Evolutionary conservation across 2,888 invertebrate species (phyloP), one percentile per base, ranked within the genome.

Genomic region (Tillus elongatus): DNA sequence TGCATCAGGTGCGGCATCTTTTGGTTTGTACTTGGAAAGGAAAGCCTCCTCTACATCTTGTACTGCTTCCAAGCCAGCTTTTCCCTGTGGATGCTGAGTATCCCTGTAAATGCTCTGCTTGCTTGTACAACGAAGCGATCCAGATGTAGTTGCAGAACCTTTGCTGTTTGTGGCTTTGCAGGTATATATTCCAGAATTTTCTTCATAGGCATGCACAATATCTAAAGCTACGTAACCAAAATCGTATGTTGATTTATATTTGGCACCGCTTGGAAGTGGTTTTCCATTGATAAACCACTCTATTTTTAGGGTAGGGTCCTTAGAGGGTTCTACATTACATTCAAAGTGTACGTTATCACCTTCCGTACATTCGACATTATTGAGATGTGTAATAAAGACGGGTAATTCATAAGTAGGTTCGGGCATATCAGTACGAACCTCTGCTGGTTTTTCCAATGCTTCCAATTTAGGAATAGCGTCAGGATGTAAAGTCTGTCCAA

Each of bases 281-380:
- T 88, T 82, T 27, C 89, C 93, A 63, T 98, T 93, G 42, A 87
- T 79, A 70, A 87, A 92, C 95, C 97, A 98, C 66, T 91, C 92
- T 49, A 91, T 82, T 56, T 79, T 78, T 66, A 92, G 77, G 1
- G 88, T 90, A 3, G 91, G 90, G 65, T 92, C 92, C 60, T 86
- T 83, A 3, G 88, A 82, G 13, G 92, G 92, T 61, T 92, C 90
- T 2, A 92, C 90, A 54, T 84, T 84, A 60, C 90, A 91, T 65
- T 91, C 88, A 51, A 92, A 92, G 67, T 88, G 89, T 46, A 81
- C 86, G 51, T 79, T 86, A 34, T 90, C 89, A 32, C 84, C 84
- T 71, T 92, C 92, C 49, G 78, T 78, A 57, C 88, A 86, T 52
- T 89, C 79, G 30, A 92, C 82, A 57, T 93, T 91, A 57, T 90